These are phyloP conservation scores for Pagrus major DNA, from an alignment of 2,113 vertebrate genomes.

Conservation along the genomic window DNA sequence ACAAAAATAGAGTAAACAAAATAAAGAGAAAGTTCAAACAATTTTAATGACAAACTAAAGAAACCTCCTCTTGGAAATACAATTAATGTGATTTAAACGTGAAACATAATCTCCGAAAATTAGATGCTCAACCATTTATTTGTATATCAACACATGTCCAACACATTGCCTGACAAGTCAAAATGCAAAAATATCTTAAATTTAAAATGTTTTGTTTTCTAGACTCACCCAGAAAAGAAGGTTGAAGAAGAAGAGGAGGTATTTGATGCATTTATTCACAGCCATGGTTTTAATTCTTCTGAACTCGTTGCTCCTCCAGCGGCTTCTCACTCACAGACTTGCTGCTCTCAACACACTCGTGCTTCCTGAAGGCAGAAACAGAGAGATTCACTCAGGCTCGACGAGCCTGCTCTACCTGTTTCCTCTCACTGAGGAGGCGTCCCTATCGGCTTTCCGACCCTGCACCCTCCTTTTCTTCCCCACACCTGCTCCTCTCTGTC, in stretches of 20 bases:
- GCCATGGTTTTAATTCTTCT: constrained; percentile 80
- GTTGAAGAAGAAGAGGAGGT: constrained; percentile 92
- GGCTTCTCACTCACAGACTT: not conserved
- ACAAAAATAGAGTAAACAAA: not conserved
- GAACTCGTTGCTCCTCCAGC: not conserved
- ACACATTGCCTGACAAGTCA: not conserved
- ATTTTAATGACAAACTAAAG: not conserved
- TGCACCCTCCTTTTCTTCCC: not conserved
- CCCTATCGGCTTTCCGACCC: not conserved
- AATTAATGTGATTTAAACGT: not conserved
- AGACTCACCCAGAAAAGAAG: constrained; percentile 93
- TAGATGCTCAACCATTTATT: not conserved
- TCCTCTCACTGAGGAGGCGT: not conserved
- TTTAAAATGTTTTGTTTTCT: not conserved
- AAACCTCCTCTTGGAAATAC: not conserved
- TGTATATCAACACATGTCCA: not conserved
- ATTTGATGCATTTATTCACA: constrained; percentile 89
- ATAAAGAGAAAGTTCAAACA: not conserved
- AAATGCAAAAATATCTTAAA: not conserved
- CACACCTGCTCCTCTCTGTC: not conserved
- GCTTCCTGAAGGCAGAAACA: not conserved
- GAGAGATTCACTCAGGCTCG: not conserved
- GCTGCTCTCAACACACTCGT: not conserved
- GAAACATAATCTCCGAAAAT: not conserved
- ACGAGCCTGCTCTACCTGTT: constrained; percentile 38